Percentiles rank a stretch among this genome's conserved stretches.
These are phyloP conservation scores for Oryctes rhinoceros DNA, from an alignment of 1,140 invertebrate genomes.

Conservation along the genomic window DNA sequence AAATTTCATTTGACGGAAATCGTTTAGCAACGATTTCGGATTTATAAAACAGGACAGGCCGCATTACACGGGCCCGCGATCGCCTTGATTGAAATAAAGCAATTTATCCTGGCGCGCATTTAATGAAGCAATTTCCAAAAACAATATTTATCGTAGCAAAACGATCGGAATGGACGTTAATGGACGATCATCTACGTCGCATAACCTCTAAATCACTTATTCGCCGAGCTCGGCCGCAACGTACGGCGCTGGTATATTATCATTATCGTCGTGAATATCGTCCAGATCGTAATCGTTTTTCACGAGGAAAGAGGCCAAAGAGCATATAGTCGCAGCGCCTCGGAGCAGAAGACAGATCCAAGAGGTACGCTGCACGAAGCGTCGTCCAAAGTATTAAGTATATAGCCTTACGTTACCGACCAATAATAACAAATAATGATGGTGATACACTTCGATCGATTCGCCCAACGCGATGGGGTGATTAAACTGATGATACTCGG, in stretches of 20 bases:
- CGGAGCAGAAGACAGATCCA: neutral
- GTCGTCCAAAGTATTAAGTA: neutral
- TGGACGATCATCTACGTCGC: neutral
- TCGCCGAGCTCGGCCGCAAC: neutral
- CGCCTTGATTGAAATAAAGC: neutral
- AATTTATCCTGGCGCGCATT: neutral
- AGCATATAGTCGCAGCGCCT: neutral
- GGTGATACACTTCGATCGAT: neutral
- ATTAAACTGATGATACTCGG: neutral
- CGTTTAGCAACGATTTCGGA: no score
- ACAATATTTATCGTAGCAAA: conserved; percentile 3
- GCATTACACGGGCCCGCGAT: no score
- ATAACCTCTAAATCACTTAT: conserved; percentile 15
- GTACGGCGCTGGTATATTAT: neutral
- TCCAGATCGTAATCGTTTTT: neutral
- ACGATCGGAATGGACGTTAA: neutral
- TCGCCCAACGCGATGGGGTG: neutral
- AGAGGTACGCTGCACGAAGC: neutral
- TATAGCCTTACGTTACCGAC: neutral
- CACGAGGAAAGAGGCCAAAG: neutral
- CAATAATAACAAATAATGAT: conserved; percentile 1
- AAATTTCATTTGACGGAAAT: no score
- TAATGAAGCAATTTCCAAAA: conserved; percentile 22
- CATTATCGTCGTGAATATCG: neutral
- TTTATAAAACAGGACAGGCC: no score